phyloP scores from a whole-genome alignment of 2,113 vertebrate genomes.

The Chiloscyllium plagiosum region DNA sequence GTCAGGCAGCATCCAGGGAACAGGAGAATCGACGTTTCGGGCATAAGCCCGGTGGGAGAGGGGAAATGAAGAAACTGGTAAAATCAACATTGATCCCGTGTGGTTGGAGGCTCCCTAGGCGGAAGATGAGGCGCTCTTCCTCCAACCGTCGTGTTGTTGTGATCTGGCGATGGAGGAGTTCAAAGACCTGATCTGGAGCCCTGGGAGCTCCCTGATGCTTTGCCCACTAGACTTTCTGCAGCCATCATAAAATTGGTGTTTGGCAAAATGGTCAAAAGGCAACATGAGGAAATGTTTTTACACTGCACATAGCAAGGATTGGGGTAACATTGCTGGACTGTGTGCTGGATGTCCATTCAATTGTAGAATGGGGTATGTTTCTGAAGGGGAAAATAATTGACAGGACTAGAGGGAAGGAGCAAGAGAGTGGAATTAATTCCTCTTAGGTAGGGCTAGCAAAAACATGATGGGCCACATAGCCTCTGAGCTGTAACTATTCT shows the following conservation, averaged over 20 bases:
- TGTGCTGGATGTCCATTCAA: neutral
- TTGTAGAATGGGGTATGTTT: neutral
- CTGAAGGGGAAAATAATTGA: neutral
- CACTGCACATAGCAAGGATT: no score
- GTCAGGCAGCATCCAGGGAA: no score
- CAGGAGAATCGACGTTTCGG: no score
- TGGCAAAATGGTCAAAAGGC: neutral
- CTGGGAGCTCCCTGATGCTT: neutral
- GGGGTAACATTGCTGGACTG: no score
- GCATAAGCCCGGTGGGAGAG: no score
- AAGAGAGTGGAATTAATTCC: neutral
- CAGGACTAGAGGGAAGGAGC: neutral
- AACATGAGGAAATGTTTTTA: no score
- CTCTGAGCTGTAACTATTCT: neutral
- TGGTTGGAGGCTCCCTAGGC: no score
- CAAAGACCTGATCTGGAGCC: neutral
- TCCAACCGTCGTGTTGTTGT: no score
- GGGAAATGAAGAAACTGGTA: no score
- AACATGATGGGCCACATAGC: neutral
- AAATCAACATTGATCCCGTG: no score
- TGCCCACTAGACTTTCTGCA: neutral
- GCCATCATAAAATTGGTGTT: neutral
- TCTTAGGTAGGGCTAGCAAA: neutral
- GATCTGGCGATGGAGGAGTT: no score
- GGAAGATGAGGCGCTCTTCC: no score